Conservation (phyloP, 1,140 invertebrate species). For the Eumeta japonica region DNA sequence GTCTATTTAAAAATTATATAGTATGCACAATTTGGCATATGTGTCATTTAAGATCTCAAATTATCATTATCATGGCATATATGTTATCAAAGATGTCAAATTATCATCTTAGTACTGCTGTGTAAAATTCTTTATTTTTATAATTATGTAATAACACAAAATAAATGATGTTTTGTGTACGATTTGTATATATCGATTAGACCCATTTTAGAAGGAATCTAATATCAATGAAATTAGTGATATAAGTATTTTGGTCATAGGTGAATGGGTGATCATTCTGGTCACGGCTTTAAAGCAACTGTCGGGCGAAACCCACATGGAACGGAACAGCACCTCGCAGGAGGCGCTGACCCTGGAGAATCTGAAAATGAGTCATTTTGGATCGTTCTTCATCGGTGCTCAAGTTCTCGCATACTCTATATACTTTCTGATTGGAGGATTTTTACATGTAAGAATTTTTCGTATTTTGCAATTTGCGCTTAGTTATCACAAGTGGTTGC, state of each 20-base stretch:
- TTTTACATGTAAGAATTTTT: constrained; percentile 62
- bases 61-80: no score
- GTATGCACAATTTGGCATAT: no score
- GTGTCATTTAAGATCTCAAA: no score
- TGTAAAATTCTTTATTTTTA: no score
- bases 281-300: constrained; percentile 61
- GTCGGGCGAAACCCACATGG: constrained; percentile 35
- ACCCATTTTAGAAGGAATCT: no score
- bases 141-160: no score
- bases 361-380: constrained; percentile 56
- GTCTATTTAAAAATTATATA: no score
- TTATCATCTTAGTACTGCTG: no score
- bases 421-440: constrained; percentile 64
- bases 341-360: constrained; percentile 43
- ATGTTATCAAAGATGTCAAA: no score
- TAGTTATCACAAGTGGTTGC: background rate
- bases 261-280: constrained; percentile 65
- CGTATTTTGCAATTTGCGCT: constrained; percentile 4
- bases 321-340: constrained; percentile 25
- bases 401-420: constrained; percentile 57
- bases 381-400: constrained; percentile 49
- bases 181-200: no score
- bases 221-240: constrained; percentile 1
- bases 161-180: no score
- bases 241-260: constrained; percentile 33